Evolutionary conservation across 1,140 invertebrate species (phyloP), one percentile per base, ranked within the genome.

Genomic region (Pseudobourletiella spinata): DNA sequence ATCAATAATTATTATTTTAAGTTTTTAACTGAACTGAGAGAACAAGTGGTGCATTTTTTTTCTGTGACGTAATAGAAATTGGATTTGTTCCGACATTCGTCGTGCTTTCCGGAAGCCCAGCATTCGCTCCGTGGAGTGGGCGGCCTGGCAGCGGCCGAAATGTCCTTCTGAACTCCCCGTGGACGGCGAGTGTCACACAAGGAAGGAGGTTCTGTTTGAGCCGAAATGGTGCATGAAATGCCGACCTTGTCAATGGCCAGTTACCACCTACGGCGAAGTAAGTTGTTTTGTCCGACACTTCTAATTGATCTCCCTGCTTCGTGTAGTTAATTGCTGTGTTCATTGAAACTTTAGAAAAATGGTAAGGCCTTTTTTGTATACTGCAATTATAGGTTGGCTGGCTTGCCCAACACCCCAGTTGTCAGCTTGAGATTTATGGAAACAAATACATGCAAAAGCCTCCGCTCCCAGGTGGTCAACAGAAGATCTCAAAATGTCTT

Each of bases 401-500:
- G 66, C 57, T 68, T 20, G 66, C 42, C 20, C 66, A 64, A 26
- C 62, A 68, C 39, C 28, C 48, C n/a, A 56, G 39, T 20, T 68
- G 66, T 22, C 59, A 64, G 18, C 44, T 68, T 52, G 66, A 68
- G 48, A 68, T 68, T 35, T 68, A 64, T n/a, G 52, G 44, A 16
- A 62, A 59, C 28, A 44, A 63, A n/a, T 64, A 29, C 59, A 64
- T 61, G 48, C 43, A 62, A 25, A 61, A 59, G 16, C 66, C 66
- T 15, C 62, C 62, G 15, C 39, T 68, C 26, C 66, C 66, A 14
- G 51, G 56, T n/a, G 39, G 55, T 30, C 29, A 48, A 11, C 18
- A 26, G 4, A 59, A 64, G 39, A 61, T 64, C 14, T 64, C 63
- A 16, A 2, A 44, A 18, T 51, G 28, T 32, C 29, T 56, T 2